phyloP scores from a whole-genome alignment of 2,113 vertebrate genomes.

The Phocoena phocoena region DNA sequence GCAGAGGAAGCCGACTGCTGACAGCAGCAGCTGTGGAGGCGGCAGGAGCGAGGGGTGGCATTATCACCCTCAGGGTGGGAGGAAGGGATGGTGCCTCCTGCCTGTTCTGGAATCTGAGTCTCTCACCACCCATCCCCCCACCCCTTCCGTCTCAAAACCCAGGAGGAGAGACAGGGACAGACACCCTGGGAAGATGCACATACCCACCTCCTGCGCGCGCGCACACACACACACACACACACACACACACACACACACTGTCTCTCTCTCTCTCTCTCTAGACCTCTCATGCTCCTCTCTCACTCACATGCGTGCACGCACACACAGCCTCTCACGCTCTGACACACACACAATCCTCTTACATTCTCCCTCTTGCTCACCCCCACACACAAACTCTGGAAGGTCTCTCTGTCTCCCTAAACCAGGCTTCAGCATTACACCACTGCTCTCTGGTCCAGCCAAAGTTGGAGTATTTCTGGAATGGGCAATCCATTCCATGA shows the following conservation, averaged over 20 bases:
- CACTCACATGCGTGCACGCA: not conserved
- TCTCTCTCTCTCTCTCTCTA: not conserved
- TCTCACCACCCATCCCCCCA: not conserved
- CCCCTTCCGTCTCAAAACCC: not conserved
- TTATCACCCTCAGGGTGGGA: not conserved
- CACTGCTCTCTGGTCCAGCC: not conserved
- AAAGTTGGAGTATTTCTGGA: conserved; percentile 45
- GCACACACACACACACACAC: accelerated
- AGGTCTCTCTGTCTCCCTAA: not conserved
- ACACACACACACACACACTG: not conserved
- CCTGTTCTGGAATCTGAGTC: conserved; percentile 28
- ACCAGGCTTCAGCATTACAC: not conserved
- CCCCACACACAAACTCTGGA: not conserved
- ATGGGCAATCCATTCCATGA: not conserved
- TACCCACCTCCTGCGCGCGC: not conserved
- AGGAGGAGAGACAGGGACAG: not conserved
- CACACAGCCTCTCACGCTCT: not conserved
- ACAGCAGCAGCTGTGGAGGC: conserved; percentile 57
- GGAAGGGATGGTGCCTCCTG: not conserved
- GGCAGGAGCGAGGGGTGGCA: conserved; percentile 25
- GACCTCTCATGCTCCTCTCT: not conserved
- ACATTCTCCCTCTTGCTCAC: not conserved
- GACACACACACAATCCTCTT: not conserved
- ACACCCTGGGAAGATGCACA: not conserved
- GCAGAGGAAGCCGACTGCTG: conserved; percentile 52